Evolutionary conservation across 2,797 vertebrate species (phyloP).

Genomic region (Ibycter americanus): DNA sequence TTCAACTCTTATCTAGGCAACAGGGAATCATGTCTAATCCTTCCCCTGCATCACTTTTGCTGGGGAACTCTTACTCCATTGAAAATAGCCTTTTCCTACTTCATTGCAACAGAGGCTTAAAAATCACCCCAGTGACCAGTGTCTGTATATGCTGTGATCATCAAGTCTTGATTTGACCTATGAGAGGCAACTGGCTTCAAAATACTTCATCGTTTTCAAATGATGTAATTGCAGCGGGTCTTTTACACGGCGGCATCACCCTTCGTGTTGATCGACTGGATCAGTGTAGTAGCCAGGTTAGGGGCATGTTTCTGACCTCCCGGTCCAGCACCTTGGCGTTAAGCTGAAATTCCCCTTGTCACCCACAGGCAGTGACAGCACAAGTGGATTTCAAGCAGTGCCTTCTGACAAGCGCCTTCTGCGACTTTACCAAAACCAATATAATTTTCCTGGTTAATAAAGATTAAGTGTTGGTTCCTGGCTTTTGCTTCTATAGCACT

Average conservation of each 20-base stretch:
- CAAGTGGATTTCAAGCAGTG: neutral
- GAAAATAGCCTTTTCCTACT: neutral
- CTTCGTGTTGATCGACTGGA: neutral
- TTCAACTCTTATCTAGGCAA: neutral
- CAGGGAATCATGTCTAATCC: neutral
- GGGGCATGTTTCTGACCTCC: rapidly evolving
- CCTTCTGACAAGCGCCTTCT: neutral
- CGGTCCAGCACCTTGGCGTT: neutral
- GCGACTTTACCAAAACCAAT: neutral
- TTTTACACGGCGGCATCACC: neutral
- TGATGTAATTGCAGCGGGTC: neutral
- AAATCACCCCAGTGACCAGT: neutral
- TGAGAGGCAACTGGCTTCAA: neutral
- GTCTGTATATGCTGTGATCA: rapidly evolving
- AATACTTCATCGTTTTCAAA: neutral
- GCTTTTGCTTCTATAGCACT: neutral
- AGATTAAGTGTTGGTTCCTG: neutral
- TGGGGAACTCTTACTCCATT: neutral
- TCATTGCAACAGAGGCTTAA: neutral
- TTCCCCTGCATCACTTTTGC: neutral
- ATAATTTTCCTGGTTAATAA: neutral
- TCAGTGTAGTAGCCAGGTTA: neutral
- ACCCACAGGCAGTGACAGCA: neutral
- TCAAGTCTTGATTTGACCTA: neutral
- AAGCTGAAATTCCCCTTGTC: neutral